A percentile compares a stretch with the other conserved stretches of the same genome.
Conservation (phyloP, 2,888 invertebrate species). For the Auanema freiburgensis region DNA sequence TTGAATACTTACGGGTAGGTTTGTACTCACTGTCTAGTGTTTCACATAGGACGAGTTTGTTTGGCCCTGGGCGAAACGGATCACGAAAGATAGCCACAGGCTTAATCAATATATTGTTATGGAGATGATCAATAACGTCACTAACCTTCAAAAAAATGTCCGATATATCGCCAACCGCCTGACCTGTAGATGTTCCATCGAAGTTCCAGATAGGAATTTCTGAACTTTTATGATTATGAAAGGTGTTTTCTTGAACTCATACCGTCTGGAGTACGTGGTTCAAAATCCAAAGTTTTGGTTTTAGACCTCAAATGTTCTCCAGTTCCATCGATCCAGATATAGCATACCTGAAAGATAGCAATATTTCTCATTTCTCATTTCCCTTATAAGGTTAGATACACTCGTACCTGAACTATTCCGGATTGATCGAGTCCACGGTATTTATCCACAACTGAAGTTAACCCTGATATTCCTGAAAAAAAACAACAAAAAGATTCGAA, state of each 20-base stretch:
- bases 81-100: constrained; percentile 85
- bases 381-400: constrained; percentile 8
- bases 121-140: neutral
- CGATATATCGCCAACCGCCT: constrained; percentile 66
- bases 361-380: constrained; percentile 23
- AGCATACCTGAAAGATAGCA: constrained; percentile 73
- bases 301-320: constrained; percentile 85
- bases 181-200: constrained; percentile 66
- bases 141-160: constrained; percentile 76
- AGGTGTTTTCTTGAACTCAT: constrained; percentile 3
- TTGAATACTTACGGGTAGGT: constrained; percentile 42
- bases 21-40: constrained; percentile 46
- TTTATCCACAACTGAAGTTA: constrained; percentile 25
- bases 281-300: constrained; percentile 81
- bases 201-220: constrained; percentile 67
- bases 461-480: constrained; percentile 32
- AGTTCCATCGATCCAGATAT: constrained; percentile 90
- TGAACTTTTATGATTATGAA: constrained; percentile 24
- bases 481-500: neutral
- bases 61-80: constrained; percentile 73
- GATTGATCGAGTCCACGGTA: constrained; percentile 38
- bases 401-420: constrained; percentile 30
- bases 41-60: constrained; percentile 54
- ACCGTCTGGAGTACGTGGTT: constrained; percentile 73
- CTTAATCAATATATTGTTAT: constrained; percentile 54